Base-by-base conservation (phyloP, 2,113 vertebrate species). In the Prietella phreatophila region DNA sequence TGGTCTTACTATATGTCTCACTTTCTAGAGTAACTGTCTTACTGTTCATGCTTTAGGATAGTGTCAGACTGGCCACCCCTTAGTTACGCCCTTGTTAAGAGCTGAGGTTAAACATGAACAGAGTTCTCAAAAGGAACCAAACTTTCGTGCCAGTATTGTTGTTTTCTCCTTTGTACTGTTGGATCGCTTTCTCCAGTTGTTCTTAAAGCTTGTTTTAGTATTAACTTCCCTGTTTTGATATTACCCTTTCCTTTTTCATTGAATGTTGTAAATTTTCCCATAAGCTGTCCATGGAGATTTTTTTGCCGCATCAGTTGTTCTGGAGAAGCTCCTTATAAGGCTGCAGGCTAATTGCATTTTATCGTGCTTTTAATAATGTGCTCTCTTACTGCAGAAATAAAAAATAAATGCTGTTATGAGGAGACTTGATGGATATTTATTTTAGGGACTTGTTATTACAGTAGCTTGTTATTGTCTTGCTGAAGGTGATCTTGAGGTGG, bases 401-500 rank as follows among this genome's bases (percentile, higher is more conserved):
- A 36, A 56, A 69, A 84, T 53, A 53, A 84, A 36, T 4, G 4
- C 56, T 9, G 27, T 20, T 47, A 20, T 17, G 1, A 5, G 27
- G 65, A 71, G 65, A 30, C 33, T 27, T 56, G 83, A 71, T 71
- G 65, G 50, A 55, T 84, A 20, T 71, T 36, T 84, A 33, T 67
- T 36, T 84, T 80, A n/a, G 42, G 61, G n/a, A 50, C n/a, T 69
- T 83, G 65, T 67, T 67, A 65, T 25, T 22, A 25, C n/a, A n/a
- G n/a, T n/a, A n/a, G 20, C 61, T 84, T 65, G 82, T 65, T 53
- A 39, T 65, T 20, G 53, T 36, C 53, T 71, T 84, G 50, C 47
- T 84, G 47, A 84, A 73, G 47, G 63, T 55, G 69, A 84, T 63
- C 47, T 84, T 71, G n/a, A 17, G 30, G 65, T 10, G 5, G n/a